Evolutionary conservation across 1,140 invertebrate species (phyloP).

Genomic region (roundworm (Caenorhabditis elegans)): WBcel235 BX284603.4:9718001-9718500

Average conservation of each 20-base stretch:
- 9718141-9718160: conserved; percentile 1
- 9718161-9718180: background rate
- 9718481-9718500: conserved; percentile 58
- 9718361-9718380: background rate
- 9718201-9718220: background rate
- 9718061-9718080: background rate
- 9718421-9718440: conserved; percentile 69
- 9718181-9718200: background rate
- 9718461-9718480: conserved; percentile 73
- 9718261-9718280: background rate
- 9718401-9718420: conserved; percentile 67
- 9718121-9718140: background rate
- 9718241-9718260: background rate
- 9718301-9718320: conserved; percentile 4
- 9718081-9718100: no score
- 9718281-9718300: background rate
- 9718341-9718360: background rate
- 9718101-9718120: no score
- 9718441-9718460: conserved; percentile 70
- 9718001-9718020: conserved; percentile 15
- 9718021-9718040: conserved; percentile 4
- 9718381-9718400: conserved; percentile 54
- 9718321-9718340: conserved; percentile 1
- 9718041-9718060: conserved; percentile 19
- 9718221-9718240: background rate